Evolutionary conservation across 2,888 invertebrate species (phyloP), one percentile per base, ranked within the genome.

Genomic region (Salticus scenicus): DNA sequence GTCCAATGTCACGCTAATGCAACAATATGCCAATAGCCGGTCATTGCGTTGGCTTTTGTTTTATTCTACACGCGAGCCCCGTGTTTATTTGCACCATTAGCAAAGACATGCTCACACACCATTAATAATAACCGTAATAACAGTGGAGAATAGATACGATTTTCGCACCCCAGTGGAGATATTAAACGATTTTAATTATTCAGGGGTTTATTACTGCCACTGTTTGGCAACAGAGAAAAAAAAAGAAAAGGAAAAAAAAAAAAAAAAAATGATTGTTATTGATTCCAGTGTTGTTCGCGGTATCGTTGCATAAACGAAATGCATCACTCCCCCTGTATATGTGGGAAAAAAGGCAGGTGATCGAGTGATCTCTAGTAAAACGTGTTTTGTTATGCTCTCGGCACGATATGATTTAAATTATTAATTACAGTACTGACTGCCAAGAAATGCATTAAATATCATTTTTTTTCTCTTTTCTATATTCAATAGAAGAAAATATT

Each of bases 21-120:
- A 24, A 1, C 24, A 57, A 7, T 47, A 47, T 47, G 47, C 47
- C 47, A 47, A 47, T 12, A 47, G 17, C 71, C 64, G 33, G 20
- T 20, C 20, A 71, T 64, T 71, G 64, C 64, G 42, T 41, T 30
- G 41, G 41, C 71, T 64, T 30, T 51, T 28, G 63, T 51, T 64
- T 71, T 51, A 63, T 42, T 20, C 12, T 20, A 63, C 51, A 24
- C 67, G 30, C 81, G 28, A 69, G 57, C 69, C 74, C 74, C 31
- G 51, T 81, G 51, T 81, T 81, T 81, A 81, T 33, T 30, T 74
- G 81, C 81, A 81, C 73, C 74, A 74, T 63, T 81, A 81, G 41
- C 74, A 30, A 57, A 57, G 57, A 24, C 57, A 57, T 57, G 57
- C 57, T 57, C 57, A 57, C 57, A 57, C 57, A 57, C 57, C 57